Conservation (phyloP, 2,113 vertebrate genomes). For the Corydoras maculifer region DNA sequence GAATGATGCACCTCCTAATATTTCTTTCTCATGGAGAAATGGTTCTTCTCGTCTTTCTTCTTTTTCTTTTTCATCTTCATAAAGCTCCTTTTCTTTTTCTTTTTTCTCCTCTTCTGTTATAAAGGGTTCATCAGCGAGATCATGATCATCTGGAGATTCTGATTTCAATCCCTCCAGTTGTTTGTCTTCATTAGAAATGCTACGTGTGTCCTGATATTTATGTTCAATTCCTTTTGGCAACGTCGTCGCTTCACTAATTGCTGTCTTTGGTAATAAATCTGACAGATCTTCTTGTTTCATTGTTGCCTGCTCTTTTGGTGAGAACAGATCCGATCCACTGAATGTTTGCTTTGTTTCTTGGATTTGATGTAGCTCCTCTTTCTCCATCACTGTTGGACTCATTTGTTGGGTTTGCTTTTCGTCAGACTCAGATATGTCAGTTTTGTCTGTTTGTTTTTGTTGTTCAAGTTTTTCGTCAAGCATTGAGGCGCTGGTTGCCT, state of each 20-base stretch:
- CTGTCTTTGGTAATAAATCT: constrained; percentile 49
- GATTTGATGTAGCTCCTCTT: constrained; percentile 2
- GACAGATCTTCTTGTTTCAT: constrained; percentile 45
- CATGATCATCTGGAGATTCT: constrained; percentile 66
- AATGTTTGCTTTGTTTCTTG: constrained; percentile 35
- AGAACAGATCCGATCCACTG: constrained; percentile 18
- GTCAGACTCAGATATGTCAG: constrained; percentile 39
- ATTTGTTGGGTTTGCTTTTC: constrained; percentile 39
- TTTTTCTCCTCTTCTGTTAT: constrained; percentile 42
- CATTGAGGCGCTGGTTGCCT: constrained; percentile 8
- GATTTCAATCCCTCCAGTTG: constrained; percentile 67
- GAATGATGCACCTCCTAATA: neutral
- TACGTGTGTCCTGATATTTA: constrained; percentile 44
- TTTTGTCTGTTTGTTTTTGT: constrained; percentile 29
- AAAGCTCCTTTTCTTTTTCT: constrained; percentile 42
- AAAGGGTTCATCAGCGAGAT: constrained; percentile 36
- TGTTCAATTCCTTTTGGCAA: constrained; percentile 43
- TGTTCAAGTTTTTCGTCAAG: constrained; percentile 31
- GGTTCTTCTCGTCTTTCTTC: constrained; percentile 25
- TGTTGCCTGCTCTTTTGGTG: constrained; percentile 30
- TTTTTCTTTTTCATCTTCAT: constrained; percentile 42
- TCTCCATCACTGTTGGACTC: neutral
- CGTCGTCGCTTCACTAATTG: constrained; percentile 49
- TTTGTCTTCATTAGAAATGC: constrained; percentile 35
- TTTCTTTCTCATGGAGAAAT: constrained; percentile 27